Conservation (phyloP, 2,113 vertebrate genomes). For the Eublepharis macularius region DNA sequence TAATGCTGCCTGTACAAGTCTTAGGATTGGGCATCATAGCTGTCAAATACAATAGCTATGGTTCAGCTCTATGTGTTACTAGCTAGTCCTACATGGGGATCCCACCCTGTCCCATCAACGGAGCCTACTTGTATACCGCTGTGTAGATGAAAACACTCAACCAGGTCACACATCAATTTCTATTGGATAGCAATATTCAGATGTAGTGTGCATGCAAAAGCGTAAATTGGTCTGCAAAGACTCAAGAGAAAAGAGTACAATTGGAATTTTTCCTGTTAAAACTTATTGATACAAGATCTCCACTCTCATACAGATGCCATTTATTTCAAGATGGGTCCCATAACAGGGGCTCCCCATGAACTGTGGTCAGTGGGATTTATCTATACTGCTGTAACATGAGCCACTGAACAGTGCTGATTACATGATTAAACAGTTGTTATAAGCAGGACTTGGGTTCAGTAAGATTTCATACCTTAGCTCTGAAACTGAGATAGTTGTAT, state of each 20-base stretch:
- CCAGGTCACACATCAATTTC: not conserved
- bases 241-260: not conserved
- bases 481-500: not conserved
- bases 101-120: too few species aligned
- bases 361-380: not conserved
- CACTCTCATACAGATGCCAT: not conserved
- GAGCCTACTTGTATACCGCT: not conserved
- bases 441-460: rapidly evolving
- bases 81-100: not conserved
- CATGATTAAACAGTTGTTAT: not conserved
- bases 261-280: not conserved
- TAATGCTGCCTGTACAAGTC: not conserved
- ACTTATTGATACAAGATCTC: not conserved
- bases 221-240: not conserved
- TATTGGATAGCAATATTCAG: not conserved
- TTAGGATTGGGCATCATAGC: too few species aligned
- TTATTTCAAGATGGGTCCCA: not conserved
- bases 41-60: not conserved
- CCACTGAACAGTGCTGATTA: rapidly evolving
- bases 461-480: not conserved
- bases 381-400: rapidly evolving
- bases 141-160: not conserved
- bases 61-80: not conserved
- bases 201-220: not conserved
- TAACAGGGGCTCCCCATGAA: not conserved